A percentile compares a stretch with the other conserved stretches of the same genome.
phyloP scores from a whole-genome alignment of 2,888 invertebrate species.

The Epinotia ramella region DNA sequence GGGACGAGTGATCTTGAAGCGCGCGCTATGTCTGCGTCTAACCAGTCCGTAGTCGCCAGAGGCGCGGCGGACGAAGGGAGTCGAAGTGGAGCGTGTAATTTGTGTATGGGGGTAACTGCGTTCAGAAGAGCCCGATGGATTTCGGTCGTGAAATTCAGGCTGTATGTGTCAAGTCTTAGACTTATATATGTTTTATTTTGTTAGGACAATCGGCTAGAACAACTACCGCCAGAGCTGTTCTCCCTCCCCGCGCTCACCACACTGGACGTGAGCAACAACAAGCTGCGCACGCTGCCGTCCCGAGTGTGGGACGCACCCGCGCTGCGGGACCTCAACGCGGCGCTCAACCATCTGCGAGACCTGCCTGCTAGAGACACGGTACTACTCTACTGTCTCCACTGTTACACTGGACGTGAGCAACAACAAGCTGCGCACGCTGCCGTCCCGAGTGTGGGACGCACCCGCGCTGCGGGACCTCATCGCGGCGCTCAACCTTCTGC shows the following conservation, averaged over 20 bases:
- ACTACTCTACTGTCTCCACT: no score
- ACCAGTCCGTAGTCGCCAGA: no score
- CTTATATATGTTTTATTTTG: slow-evolving; percentile 46
- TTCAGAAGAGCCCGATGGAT: no score
- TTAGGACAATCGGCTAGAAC: slow-evolving; percentile 94
- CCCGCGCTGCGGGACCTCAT: slow-evolving; percentile 95
- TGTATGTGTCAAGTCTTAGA: no score
- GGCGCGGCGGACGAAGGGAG: no score
- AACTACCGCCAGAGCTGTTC: slow-evolving; percentile 93
- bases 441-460: slow-evolving; percentile 94
- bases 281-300: slow-evolving; percentile 92
- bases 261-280: slow-evolving; percentile 97
- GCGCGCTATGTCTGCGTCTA: no score
- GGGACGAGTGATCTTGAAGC: no score
- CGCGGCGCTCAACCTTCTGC: slow-evolving; percentile 94
- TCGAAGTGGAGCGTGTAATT: no score
- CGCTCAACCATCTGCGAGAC: slow-evolving; percentile 94
- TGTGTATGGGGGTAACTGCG: no score
- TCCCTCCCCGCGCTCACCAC: slow-evolving; percentile 90
- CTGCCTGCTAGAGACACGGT: slow-evolving; percentile 77
- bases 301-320: slow-evolving; percentile 95
- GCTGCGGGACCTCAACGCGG: slow-evolving; percentile 94
- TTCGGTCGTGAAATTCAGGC: no score
- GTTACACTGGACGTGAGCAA: slow-evolving; percentile 97
- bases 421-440: slow-evolving; percentile 94